Percentiles rank a stretch among this genome's conserved stretches.
Conservation (phyloP, 2,797 vertebrate species). For the Sebastes reedi region DNA sequence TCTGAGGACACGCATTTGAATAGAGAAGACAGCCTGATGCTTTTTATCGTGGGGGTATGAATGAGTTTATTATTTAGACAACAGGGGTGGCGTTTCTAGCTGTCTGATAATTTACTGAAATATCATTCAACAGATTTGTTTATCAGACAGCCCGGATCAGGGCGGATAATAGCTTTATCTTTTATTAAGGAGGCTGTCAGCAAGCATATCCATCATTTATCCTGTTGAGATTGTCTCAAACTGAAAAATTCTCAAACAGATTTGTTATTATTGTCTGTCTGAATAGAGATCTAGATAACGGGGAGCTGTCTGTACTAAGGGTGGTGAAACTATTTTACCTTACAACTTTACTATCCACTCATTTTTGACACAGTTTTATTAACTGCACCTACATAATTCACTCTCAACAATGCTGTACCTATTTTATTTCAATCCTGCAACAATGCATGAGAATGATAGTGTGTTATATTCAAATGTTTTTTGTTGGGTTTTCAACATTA, state of each 20-base stretch:
- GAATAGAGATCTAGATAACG: background rate
- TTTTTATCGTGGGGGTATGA: conserved; percentile 48
- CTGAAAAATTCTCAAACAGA: background rate
- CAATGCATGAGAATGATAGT: background rate
- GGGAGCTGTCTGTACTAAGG: background rate
- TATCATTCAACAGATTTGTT: conserved; percentile 51
- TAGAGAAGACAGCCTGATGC: conserved; percentile 45
- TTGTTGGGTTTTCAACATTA: background rate
- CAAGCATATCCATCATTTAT: conserved; percentile 45
- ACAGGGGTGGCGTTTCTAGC: conserved; percentile 31
- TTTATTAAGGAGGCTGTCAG: conserved; percentile 56
- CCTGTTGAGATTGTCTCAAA: conserved; percentile 19
- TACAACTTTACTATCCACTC: conserved; percentile 6
- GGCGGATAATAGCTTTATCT: conserved; percentile 49
- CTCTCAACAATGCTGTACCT: background rate
- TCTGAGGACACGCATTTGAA: conserved; percentile 52
- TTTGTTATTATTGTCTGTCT: conserved; percentile 2
- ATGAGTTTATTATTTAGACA: conserved; percentile 64
- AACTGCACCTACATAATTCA: conserved; percentile 4
- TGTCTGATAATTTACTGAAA: conserved; percentile 48
- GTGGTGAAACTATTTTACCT: background rate
- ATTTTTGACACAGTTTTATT: conserved; percentile 25
- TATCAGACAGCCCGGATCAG: conserved; percentile 38
- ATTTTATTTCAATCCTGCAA: conserved; percentile 5
- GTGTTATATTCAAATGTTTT: background rate